Evolutionary conservation across 2,888 invertebrate species (phyloP).

Genomic region (Limulus polyphemus): DNA sequence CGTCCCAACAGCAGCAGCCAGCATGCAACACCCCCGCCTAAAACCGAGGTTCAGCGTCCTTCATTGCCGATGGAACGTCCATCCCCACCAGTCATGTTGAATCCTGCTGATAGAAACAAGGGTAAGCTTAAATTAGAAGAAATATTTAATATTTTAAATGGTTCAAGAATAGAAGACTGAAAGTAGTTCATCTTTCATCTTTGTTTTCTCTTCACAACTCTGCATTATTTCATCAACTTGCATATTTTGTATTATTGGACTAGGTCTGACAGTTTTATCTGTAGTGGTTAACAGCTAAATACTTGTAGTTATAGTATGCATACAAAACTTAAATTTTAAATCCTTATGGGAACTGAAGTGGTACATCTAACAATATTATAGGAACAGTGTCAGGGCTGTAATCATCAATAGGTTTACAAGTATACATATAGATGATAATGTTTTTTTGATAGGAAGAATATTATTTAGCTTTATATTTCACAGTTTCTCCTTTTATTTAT

Average conservation of each 20-base stretch:
- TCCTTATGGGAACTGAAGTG: too few species aligned
- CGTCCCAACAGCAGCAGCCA: conserved; percentile 38
- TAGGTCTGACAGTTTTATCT: too few species aligned
- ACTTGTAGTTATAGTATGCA: too few species aligned
- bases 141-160: not conserved
- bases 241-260: too few species aligned
- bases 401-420: too few species aligned
- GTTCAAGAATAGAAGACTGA: too few species aligned
- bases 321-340: too few species aligned
- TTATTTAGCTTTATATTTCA: not conserved
- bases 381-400: too few species aligned
- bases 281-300: too few species aligned
- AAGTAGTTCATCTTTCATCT: not conserved
- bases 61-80: conserved; percentile 22
- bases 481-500: conserved; percentile 3
- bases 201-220: not conserved
- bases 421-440: not conserved
- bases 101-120: conserved; percentile 27
- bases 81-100: conserved; percentile 20
- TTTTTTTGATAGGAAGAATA: not conserved
- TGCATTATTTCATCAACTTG: not conserved
- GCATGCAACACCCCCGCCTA: conserved; percentile 9
- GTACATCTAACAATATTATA: too few species aligned
- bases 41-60: conserved; percentile 18
- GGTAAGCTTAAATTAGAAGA: conserved; percentile 16